Conservation (phyloP, 2,113 vertebrate genomes). For the Grammomys dolichurus region DNA sequence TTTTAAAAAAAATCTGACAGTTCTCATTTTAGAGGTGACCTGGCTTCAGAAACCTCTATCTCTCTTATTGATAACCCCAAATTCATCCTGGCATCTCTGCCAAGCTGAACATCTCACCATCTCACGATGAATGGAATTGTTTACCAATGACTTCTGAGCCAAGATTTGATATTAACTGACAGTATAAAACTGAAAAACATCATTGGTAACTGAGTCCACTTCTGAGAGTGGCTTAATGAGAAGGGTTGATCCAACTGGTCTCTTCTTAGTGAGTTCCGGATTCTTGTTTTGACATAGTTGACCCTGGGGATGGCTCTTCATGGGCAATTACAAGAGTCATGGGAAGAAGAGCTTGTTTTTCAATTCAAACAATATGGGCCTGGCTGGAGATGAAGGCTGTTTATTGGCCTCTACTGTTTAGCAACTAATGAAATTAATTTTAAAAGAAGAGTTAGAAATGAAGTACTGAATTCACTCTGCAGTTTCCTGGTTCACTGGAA, state of each 20-base stretch:
- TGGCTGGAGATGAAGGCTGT: constrained; percentile 46
- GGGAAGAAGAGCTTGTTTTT: constrained; percentile 44
- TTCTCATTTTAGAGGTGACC: constrained; percentile 44
- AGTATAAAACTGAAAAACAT: background rate
- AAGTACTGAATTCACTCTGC: constrained; percentile 53
- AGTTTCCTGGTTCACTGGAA: constrained; percentile 41
- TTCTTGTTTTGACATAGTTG: background rate
- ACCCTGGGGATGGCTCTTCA: background rate
- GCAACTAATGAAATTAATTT: constrained; percentile 71
- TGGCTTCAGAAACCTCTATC: background rate
- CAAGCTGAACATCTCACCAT: background rate
- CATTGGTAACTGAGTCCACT: background rate
- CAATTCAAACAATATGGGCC: constrained; percentile 35
- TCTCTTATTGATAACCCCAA: background rate
- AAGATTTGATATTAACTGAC: background rate
- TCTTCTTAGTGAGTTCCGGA: background rate
- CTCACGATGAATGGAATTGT: background rate
- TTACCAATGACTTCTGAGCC: background rate
- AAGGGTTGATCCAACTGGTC: background rate
- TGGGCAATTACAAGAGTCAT: constrained; percentile 30
- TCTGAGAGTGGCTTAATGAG: background rate
- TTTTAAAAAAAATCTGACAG: background rate
- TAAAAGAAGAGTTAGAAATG: constrained; percentile 62
- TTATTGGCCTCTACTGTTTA: constrained; percentile 64
- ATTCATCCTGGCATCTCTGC: background rate